Evolutionary conservation across 2,888 invertebrate species (phyloP), one percentile per base, ranked within the genome.

Genomic region (Schizotus pectinicornis): DNA sequence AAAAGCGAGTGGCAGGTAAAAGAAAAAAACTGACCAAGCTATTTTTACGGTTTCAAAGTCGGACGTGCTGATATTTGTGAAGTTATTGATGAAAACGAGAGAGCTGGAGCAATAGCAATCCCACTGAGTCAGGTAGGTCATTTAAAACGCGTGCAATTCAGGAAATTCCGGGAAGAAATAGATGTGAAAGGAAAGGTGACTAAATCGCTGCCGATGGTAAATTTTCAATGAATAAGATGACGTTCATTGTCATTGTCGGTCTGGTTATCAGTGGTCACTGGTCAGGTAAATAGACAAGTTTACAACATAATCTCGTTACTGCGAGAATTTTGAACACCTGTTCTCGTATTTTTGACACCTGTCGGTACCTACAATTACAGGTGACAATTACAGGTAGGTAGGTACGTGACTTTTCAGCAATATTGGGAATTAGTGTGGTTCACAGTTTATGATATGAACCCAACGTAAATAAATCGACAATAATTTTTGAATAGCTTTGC

Each of bases 231-330:
- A 35, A 35, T 35, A 9, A 33, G 36, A 35, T 3, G 6, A n/a
- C 36, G n/a, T 35, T 35, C 30, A 39, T 9, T 39, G 39, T 22
- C 22, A 22, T 22, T 22, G 22, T 22, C 22, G 22, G 33, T 39
- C 7, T 11, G 8, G 22, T 7, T 35, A 14, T 35, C 22, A 36
- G 36, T 31, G 43, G 50, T 35, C 22, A 36, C 30, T 31, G 43
- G 50, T 46, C 31, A 22, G 22, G 37, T 34, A 38, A 42, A 43
- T 39, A 35, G 49, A 46, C 33, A 34, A 32, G 13, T 56, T 56
- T 56, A 56, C 46, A 38, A 45, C 50, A 8, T 50, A 50, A 56
- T 56, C 45, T 13, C 30, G 8, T 35, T 45, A 38, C 42, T 34
- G 50, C 39, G 11, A 52, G 38, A 34, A 8, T 13, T 52, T 22